Base-by-base conservation (phyloP, 2,888 invertebrate genomes). In the Drosophila nigritarsus region DNA sequence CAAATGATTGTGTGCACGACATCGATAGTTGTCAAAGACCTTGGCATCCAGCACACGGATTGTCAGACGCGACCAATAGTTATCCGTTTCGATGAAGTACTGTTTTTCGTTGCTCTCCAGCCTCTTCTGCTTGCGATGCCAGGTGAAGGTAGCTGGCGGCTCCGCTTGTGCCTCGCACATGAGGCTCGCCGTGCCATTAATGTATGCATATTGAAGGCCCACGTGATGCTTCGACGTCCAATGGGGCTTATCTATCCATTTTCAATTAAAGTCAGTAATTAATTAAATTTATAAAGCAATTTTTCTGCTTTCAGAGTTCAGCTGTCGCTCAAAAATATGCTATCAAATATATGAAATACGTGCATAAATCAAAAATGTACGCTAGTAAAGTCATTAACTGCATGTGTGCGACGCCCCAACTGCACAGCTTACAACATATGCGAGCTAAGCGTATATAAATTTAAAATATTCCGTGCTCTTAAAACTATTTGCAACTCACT, bases 161-260 rank as follows among this genome's bases (percentile, higher is more conserved):
- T 94, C 94, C 7, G 94, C 94, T 72, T 94, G 93, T 61, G 94
- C 95, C 83, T 94, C 92, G 91, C 95, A 95, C 18, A 94, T 94
- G 68, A 96, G 92, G 89, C 95, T 94, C 3, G 94, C 94, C 36
- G 91, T 92, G 24, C 95, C 95, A 48, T 94, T 94, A 55, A 94
- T 81, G 60, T 92, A 93, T 9, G 92, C 92, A 56, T 91, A 93
- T 66, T 91, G 89, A 32, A 87, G 75, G 54, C 82, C 83, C 8
- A 86, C 80, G 65, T 90, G 89, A 11, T 90, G 86, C 34, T 89
- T 87, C 62, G 86, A 79, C 3, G 91, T 89, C 90, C 92, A 91
- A 48, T 92, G 87, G 7, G 93, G 93, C 64, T 92, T 92, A 81
- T 93, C 93, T 93, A 78, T 58, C 55, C 40, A 20, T 13, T 55